A percentile compares a stretch with the other conserved stretches of the same genome.
Evolutionary conservation across 2,113 vertebrate species (phyloP).

Genomic region (Dinomys branickii): DNA sequence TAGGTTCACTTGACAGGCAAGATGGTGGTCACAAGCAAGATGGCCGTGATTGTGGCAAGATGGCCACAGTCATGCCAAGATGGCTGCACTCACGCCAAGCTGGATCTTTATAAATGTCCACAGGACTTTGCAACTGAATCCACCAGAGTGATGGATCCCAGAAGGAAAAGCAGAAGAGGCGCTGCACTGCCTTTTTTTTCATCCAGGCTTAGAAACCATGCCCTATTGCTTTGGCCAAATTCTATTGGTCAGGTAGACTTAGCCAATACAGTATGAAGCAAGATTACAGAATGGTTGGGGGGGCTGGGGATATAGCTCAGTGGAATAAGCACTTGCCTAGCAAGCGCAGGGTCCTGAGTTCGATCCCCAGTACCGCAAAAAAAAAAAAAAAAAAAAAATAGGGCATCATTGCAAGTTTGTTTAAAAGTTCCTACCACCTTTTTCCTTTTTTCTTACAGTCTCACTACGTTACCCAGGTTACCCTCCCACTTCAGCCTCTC

Average conservation of each 20-base stretch:
- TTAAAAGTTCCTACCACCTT: neutral
- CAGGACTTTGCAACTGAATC: neutral
- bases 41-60: neutral
- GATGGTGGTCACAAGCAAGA: neutral
- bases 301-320: too few relatives aligned
- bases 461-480: neutral
- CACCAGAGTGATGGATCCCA: neutral
- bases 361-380: too few relatives aligned
- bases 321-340: too few relatives aligned
- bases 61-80: neutral
- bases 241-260: neutral
- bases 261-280: too few relatives aligned
- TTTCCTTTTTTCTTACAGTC: neutral
- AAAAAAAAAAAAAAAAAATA: too few relatives aligned
- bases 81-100: too few relatives aligned
- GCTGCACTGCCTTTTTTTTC: neutral
- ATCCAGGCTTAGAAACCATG: neutral
- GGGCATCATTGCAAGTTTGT: neutral
- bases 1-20: neutral
- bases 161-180: neutral
- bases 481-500: neutral
- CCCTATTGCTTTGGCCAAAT: neutral
- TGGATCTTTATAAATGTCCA: neutral
- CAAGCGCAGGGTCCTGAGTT: too few relatives aligned
- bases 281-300: too few relatives aligned